Base-by-base conservation (phyloP, 2,888 invertebrate species). In the Deilephila porcellus region DNA sequence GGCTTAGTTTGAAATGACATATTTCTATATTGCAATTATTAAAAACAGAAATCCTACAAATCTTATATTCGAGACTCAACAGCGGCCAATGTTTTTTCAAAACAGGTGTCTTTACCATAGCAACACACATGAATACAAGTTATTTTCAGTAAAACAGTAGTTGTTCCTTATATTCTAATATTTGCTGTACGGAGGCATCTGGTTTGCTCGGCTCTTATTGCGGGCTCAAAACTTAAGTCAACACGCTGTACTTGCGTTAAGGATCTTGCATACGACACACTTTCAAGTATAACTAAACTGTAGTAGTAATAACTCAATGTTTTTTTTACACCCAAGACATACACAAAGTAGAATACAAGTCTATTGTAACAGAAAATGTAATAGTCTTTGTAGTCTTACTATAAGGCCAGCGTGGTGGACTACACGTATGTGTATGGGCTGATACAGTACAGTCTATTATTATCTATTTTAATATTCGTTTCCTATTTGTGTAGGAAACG, bases 181-280 rank as follows among this genome's bases (percentile, higher is more conserved):
- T 60, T 60, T 60, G 60, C 29, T n/a, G 56, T 56, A 56, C 56
- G 29, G 29, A 60, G 29, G 29, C 60, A 60, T 60, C 60, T 4
- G 17, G 60, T 29, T 56, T n/a, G 60, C 17, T 25, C 29, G 60
- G 11, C 25, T 60, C 60, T 56, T 56, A 56, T 56, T 56, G 56
- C 56, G 56, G 56, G 56, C 56, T 56, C 56, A 56, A 60, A 29
- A 60, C 60, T 60, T 60, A 29, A 60, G 60, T 60, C 29, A 60
- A 60, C 60, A 60, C 29, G 17, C 29, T 11, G 0, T 60, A 56
- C 56, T 56, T 56, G n/a, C 56, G 56, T 56, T 56, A 56, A 56
- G 56, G 56, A 19, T 56, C n/a, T 56, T 56, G 56, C 3, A 56
- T 56, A 19, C 56, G 56, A 56, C n/a, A n/a, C 56, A n/a, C 6